Evolutionary conservation across 2,113 vertebrate genomes (phyloP), one percentile per base, ranked within the genome.

Genomic region (Meriones unguiculatus): DNA sequence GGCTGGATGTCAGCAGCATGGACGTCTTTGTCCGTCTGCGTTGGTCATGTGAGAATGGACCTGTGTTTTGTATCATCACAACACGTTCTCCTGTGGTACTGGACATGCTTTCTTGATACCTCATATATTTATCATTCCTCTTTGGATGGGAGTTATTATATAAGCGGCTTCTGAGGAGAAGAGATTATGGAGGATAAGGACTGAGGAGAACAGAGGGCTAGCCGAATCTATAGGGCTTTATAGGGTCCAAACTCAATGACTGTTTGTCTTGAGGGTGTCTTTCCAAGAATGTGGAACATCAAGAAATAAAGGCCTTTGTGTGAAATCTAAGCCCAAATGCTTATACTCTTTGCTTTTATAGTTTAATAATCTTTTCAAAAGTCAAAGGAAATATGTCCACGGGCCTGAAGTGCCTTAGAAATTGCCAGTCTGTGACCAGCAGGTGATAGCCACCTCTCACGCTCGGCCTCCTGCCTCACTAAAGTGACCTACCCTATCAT

Each of bases 361-460:
- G 62, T 84, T n/a, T 59, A 81, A n/a, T n/a, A 38, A 64, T 28
- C 15, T 38, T 38, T 64, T 3, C 59, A 25, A 7, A 46, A 41
- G 35, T 1, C 67, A 64, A 91, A 62, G 35, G 30, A 46, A 85
- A 75, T 4, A 22, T 82, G 12, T 5, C 20, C 22, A 18, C 1
- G 57, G 10, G n/a, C 57, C 50, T 41, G 2, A 69, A 2, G 8
- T 18, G 14, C 5, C 30, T 80, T 80, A 41, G 46, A 52, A 38
- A 11, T 41, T 22, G 22, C 30, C 57, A 28, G 17, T n/a, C n/a
- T 54, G 50, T 7, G 20, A 77, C 35, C 67, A 73, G 5, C 17
- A 46, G 59, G 65, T 57, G 1, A 32, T 38, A 15, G 12, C 15
- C 0, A 0, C 4, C 18, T 38, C 22, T 3, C 11, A 54, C 3